Base-by-base conservation (phyloP, 2,888 invertebrate genomes). In the Blera fallax region DNA sequence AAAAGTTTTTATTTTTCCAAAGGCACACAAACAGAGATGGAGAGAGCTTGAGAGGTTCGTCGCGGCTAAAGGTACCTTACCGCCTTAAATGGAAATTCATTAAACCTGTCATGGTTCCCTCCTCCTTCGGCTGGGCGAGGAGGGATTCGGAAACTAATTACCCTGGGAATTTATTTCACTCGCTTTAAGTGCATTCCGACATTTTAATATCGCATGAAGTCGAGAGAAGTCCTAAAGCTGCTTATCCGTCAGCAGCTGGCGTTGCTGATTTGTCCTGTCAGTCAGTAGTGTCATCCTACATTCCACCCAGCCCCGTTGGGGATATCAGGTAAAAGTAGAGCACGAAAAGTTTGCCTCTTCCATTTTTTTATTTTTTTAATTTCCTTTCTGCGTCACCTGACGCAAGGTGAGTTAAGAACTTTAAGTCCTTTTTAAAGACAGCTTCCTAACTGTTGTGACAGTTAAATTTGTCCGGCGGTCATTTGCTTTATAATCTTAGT, bases 121-220 rank as follows among this genome's bases (percentile, higher is more conserved):
- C 14, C 50, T 50, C 21, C n/a, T 43, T n/a, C n/a, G 5, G 37
- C n/a, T 37, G 37, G 11, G 58, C 18, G 18, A 24, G 60, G 45
- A 21, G 14, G 50, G 56, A 60, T 74, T 79, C 64, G 76, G 80
- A 85, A 80, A 85, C 76, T 85, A 85, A 76, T 81, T 85, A 77
- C 72, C 81, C 76, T 52, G 65, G 81, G 76, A 85, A 85, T 85
- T 77, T 81, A 85, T 85, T 81, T 67, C 56, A 21, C 65, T 77
- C 32, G 54, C 76, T 76, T 72, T 77, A 77, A 81, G 81, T 76
- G 81, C 85, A 85, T 85, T 85, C 81, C 85, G 50, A 81, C 76
- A 81, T 81, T 85, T 85, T 85, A 85, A 85, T 84, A 76, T 80
- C 70, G 52, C 77, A 40, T 56, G 24, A 69, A 43, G 58, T 43